These are phyloP conservation scores for Lutjanus campechanus DNA, from an alignment of 2,797 vertebrate genomes.

Conservation along the genomic window DNA sequence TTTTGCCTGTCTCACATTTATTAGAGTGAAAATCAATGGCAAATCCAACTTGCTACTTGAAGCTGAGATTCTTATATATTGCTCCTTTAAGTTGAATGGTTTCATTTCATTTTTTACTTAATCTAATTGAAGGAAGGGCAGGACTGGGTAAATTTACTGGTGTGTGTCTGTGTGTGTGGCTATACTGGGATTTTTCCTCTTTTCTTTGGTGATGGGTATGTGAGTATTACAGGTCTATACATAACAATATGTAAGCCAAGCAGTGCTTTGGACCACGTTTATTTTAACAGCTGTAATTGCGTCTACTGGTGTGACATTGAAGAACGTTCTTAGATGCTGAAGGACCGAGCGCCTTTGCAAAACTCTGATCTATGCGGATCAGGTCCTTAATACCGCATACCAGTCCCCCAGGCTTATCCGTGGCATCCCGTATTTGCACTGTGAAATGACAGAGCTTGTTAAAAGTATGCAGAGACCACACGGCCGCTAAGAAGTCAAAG, in stretches of 20 bases:
- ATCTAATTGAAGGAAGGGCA: background rate
- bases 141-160: background rate
- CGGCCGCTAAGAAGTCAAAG: conserved; percentile 69
- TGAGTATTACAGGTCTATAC: background rate
- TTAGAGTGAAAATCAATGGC: too few species aligned
- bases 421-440: conserved; percentile 59
- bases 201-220: background rate
- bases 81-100: too few species aligned
- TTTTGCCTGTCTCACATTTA: too few species aligned
- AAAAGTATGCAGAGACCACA: conserved; percentile 69
- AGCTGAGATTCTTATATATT: too few species aligned
- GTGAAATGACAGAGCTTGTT: conserved; percentile 73
- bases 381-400: conserved; percentile 53
- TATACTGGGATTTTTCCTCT: background rate
- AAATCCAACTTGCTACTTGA: too few species aligned
- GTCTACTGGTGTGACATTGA: conserved; percentile 22
- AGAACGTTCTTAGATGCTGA: conserved; percentile 21
- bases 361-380: conserved; percentile 51
- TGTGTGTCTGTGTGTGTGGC: background rate
- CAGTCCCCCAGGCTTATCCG: conserved; percentile 51
- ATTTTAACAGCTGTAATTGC: conserved; percentile 16
- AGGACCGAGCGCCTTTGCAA: conserved; percentile 21
- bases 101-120: background rate
- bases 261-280: background rate
- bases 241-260: background rate